Percentiles rank a stretch among this genome's conserved stretches.
Evolutionary conservation across 2,888 invertebrate species (phyloP).

Genomic region (Encarsia formosa): DNA sequence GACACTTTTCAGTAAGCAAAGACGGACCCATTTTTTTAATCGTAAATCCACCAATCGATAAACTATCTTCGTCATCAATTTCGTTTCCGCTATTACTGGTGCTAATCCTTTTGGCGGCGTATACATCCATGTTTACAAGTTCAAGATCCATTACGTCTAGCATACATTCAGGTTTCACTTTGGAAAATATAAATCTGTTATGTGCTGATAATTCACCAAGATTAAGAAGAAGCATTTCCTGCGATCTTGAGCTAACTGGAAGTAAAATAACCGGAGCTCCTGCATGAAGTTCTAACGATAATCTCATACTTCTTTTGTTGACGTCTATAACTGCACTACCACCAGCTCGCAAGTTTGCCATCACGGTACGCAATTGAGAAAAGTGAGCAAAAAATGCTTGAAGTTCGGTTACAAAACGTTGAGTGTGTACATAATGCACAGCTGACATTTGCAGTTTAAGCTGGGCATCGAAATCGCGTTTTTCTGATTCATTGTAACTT

Average conservation of each 20-base stretch:
- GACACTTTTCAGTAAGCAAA: conserved; percentile 77
- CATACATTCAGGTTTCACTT: conserved; percentile 58
- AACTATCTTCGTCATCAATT: conserved; percentile 33
- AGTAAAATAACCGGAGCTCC: conserved; percentile 80
- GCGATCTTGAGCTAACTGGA: conserved; percentile 77
- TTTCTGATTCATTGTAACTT: conserved; percentile 48
- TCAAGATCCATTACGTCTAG: conserved; percentile 73
- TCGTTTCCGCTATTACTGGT: conserved; percentile 32
- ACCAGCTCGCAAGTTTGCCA: conserved; percentile 64
- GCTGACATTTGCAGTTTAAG: conserved; percentile 82
- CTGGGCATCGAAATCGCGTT: conserved; percentile 59
- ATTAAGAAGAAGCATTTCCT: conserved; percentile 75
- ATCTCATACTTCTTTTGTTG: conserved; percentile 51
- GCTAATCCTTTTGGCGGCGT: conserved; percentile 57
- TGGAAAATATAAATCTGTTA: conserved; percentile 70
- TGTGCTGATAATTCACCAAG: conserved; percentile 72
- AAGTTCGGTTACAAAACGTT: conserved; percentile 84
- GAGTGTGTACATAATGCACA: conserved; percentile 89
- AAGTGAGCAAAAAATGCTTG: conserved; percentile 84
- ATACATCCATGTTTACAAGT: conserved; percentile 73
- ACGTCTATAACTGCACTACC: conserved; percentile 55
- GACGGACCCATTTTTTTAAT: conserved; percentile 61
- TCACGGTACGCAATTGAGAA: conserved; percentile 75
- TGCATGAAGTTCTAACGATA: conserved; percentile 63
- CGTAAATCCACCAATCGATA: conserved; percentile 53